Evolutionary conservation across 1,140 invertebrate species (phyloP).

Genomic region (Heliconius congener): DNA sequence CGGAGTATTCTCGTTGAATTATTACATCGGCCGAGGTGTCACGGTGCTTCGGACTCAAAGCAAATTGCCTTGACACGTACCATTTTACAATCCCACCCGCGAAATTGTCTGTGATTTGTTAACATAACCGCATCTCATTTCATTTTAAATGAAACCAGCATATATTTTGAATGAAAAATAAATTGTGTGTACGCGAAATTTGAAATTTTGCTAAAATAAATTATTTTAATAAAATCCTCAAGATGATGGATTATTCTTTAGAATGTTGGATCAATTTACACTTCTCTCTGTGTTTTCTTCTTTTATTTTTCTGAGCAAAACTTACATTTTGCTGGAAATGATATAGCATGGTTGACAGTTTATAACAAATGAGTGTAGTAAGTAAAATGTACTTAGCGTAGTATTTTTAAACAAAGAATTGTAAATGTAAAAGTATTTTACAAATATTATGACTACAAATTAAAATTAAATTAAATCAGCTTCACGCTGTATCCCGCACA

Average conservation of each 20-base stretch:
- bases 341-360: neutral
- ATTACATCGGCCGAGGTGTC: neutral
- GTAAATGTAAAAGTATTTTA: no score
- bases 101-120: neutral
- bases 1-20: neutral
- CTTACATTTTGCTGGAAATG: neutral
- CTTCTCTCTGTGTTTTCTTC: neutral
- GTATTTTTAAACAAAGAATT: neutral
- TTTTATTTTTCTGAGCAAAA: neutral
- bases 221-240: neutral
- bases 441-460: no score
- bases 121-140: neutral
- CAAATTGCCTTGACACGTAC: slow-evolving; percentile 1
- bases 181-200: neutral
- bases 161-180: slow-evolving; percentile 3
- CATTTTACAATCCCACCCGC: neutral
- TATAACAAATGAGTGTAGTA: neutral
- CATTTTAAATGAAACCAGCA: neutral
- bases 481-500: no score
- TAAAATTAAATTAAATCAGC: no score
- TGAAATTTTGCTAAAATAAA: neutral
- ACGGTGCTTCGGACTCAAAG: neutral
- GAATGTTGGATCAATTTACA: neutral
- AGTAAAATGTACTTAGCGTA: neutral
- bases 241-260: neutral